Evolutionary conservation across 2,888 invertebrate species (phyloP).

Genomic region (Atrina japonica): DNA sequence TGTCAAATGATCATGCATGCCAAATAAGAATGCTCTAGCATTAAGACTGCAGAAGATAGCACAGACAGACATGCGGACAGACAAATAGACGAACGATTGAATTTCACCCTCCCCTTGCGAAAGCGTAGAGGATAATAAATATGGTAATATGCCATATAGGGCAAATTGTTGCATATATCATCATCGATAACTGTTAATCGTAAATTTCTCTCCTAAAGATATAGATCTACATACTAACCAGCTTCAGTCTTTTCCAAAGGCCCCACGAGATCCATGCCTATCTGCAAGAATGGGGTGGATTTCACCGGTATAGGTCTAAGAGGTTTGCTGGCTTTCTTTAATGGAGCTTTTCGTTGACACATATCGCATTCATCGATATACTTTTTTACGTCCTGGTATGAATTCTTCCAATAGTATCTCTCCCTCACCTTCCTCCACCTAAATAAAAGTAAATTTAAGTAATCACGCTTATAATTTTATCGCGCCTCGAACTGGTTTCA

Average conservation of each 20-base stretch:
- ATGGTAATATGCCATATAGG: too few relatives aligned
- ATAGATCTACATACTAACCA: conserved; percentile 6
- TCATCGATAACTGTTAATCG: not conserved
- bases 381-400: conserved; percentile 22
- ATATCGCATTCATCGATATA: conserved; percentile 23
- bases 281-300: conserved; percentile 26
- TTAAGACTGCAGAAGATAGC: too few relatives aligned
- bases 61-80: too few relatives aligned
- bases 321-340: conserved; percentile 36
- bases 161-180: not conserved
- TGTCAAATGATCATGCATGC: too few relatives aligned
- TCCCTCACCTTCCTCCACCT: conserved; percentile 22
- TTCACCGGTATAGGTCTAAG: conserved; percentile 33
- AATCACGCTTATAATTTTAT: too few relatives aligned
- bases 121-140: too few relatives aligned
- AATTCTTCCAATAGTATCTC: conserved; percentile 29
- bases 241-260: conserved; percentile 22
- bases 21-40: too few relatives aligned
- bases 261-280: conserved; percentile 35
- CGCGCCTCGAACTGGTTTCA: too few relatives aligned
- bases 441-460: too few relatives aligned
- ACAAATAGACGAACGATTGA: too few relatives aligned
- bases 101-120: too few relatives aligned
- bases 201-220: too few relatives aligned
- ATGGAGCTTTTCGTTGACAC: conserved; percentile 32